Percentiles rank a stretch among this genome's conserved stretches.
Conservation (phyloP, 1,140 invertebrate genomes). For the Plutomurus gul region DNA sequence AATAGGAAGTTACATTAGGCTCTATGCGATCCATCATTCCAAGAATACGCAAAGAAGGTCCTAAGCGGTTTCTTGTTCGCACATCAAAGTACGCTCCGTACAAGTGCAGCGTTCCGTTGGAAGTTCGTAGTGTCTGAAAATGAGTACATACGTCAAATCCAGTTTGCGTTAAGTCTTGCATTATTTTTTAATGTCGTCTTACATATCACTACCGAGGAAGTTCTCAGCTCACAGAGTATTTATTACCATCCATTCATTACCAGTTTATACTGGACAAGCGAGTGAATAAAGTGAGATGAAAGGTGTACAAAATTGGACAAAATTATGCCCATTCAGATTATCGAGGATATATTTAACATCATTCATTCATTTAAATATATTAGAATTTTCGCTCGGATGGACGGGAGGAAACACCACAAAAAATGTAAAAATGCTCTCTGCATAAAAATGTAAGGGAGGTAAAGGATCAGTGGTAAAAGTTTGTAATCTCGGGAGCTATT, state of each 20-base stretch:
- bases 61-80: slow-evolving; percentile 73
- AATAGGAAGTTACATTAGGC: slow-evolving; percentile 78
- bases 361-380: no score
- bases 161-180: no score
- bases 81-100: slow-evolving; percentile 88
- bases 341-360: not conserved
- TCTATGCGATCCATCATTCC: slow-evolving; percentile 88
- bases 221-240: no score
- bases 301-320: not conserved
- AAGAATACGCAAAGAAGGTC: slow-evolving; percentile 80
- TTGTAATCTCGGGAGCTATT: no score
- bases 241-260: not conserved
- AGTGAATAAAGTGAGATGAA: not conserved
- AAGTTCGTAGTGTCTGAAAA: slow-evolving; percentile 73
- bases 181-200: no score
- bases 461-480: no score
- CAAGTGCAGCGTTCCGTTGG: slow-evolving; percentile 83
- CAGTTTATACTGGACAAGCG: not conserved
- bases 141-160: no score
- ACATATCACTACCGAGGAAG: no score
- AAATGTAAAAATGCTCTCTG: no score
- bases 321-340: not conserved
- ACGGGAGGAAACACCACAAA: no score
- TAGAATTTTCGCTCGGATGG: no score
- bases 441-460: no score